A percentile compares a stretch with the other conserved stretches of the same genome.
Evolutionary conservation across 2,888 invertebrate species (phyloP).

Genomic region (Himalopsyche tibetana): DNA sequence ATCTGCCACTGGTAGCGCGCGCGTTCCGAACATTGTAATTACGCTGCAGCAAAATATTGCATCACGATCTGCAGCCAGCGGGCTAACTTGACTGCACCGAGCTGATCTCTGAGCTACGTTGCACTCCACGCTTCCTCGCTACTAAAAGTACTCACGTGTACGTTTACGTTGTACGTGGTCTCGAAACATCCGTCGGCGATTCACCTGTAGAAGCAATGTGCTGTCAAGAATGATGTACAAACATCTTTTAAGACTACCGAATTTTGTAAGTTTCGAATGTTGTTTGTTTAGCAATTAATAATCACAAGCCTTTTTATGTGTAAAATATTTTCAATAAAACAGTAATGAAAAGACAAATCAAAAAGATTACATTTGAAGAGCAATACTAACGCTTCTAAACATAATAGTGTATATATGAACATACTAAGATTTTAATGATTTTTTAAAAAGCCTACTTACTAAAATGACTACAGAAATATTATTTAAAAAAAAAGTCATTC

Average conservation of each 20-base stretch:
- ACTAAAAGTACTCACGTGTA: constrained; percentile 28
- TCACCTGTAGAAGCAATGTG: constrained; percentile 32
- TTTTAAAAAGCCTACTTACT: too few relatives aligned
- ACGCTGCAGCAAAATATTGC: constrained; percentile 64
- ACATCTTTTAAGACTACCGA: constrained; percentile 32
- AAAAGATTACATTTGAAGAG: too few relatives aligned
- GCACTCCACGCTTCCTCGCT: constrained; percentile 32
- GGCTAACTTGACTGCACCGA: constrained; percentile 34
- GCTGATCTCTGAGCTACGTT: constrained; percentile 19
- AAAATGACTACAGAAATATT: too few relatives aligned
- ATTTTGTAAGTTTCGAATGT: neutral
- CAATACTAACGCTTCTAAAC: too few relatives aligned
- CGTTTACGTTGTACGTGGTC: constrained; percentile 38
- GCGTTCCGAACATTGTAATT: constrained; percentile 64
- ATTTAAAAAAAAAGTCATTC: too few relatives aligned
- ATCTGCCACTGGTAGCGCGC: constrained; percentile 47
- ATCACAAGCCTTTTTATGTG: too few relatives aligned
- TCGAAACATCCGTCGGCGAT: constrained; percentile 32
- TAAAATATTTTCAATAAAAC: too few relatives aligned
- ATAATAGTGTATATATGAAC: too few relatives aligned
- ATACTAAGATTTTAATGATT: too few relatives aligned
- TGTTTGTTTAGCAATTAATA: too few relatives aligned
- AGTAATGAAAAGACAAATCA: too few relatives aligned
- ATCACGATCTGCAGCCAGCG: constrained; percentile 62
- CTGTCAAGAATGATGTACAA: constrained; percentile 27